Percentiles rank a stretch among this genome's conserved stretches.
These are phyloP conservation scores for Dicyrtomina minuta DNA, from an alignment of 2,888 invertebrate species.

Conservation along the genomic window DNA sequence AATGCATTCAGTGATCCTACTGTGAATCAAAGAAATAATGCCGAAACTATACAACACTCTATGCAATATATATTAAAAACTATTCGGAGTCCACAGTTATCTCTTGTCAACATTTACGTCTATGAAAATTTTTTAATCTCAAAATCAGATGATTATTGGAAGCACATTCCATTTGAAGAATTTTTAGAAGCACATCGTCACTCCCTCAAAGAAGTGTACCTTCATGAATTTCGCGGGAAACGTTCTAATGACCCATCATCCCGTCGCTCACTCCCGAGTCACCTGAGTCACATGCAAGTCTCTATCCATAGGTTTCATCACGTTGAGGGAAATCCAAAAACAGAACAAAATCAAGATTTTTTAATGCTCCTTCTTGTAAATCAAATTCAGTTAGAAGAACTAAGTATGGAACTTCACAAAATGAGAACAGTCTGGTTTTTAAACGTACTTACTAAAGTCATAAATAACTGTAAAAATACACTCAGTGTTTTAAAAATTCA, in stretches of 20 bases:
- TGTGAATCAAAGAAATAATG: background rate
- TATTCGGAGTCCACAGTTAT: constrained; percentile 13
- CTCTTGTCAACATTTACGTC: constrained; percentile 11
- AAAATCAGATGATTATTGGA: constrained; percentile 6
- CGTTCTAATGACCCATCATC: background rate
- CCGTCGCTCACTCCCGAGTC: background rate
- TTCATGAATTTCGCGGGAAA: constrained; percentile 20
- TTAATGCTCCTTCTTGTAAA: background rate
- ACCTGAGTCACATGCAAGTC: background rate
- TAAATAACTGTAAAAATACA: background rate
- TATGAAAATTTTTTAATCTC: constrained; percentile 20
- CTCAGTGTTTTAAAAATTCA: constrained; percentile 10
- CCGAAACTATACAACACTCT: constrained; percentile 11
- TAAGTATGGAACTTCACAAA: constrained; percentile 21
- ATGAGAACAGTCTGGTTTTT: constrained; percentile 11
- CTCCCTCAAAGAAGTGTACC: constrained; percentile 11
- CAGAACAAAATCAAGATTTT: constrained; percentile 20
- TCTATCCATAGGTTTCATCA: constrained; percentile 22
- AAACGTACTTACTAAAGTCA: background rate
- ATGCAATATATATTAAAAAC: background rate
- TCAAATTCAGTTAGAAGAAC: constrained; percentile 5
- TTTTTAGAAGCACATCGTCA: constrained; percentile 15
- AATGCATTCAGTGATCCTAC: constrained; percentile 4
- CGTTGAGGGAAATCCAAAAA: background rate
- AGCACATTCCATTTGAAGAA: constrained; percentile 1